Evolutionary conservation across 1,140 invertebrate genomes (phyloP).

Genomic region (Rhagoletis pomonella): DNA sequence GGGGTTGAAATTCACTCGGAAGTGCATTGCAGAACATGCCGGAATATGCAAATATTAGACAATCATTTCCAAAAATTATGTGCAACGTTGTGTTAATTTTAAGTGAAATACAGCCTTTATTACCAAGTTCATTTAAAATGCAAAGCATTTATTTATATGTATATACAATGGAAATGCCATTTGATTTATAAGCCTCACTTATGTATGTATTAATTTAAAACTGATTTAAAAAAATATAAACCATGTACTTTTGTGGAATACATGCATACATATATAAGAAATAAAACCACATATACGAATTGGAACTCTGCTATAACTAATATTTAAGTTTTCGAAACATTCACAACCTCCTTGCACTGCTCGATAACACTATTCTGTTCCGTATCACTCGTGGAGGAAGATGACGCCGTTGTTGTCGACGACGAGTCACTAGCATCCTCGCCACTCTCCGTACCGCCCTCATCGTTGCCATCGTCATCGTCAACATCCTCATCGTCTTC

Average conservation of each 20-base stretch:
- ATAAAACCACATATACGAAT: slow-evolving; percentile 26
- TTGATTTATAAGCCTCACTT: slow-evolving; percentile 5
- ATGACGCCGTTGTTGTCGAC: slow-evolving; percentile 59
- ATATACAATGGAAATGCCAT: slow-evolving; percentile 7
- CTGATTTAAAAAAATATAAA: not conserved
- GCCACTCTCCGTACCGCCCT: slow-evolving; percentile 60
- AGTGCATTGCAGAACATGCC: too few relatives aligned
- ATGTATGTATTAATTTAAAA: not conserved
- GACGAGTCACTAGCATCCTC: slow-evolving; percentile 57
- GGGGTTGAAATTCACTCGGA: too few relatives aligned
- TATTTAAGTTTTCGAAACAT: slow-evolving; percentile 7
- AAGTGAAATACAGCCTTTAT: too few relatives aligned
- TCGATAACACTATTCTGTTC: slow-evolving; percentile 71
- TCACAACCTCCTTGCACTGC: slow-evolving; percentile 62
- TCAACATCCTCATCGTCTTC: slow-evolving; percentile 64
- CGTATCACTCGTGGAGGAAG: slow-evolving; percentile 62
- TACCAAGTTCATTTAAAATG: not conserved
- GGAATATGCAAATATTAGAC: too few relatives aligned
- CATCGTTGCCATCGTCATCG: slow-evolving; percentile 60
- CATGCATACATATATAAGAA: not conserved
- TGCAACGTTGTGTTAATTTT: too few relatives aligned
- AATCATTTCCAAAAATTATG: too few relatives aligned
- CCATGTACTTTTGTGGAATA: too few relatives aligned
- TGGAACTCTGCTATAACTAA: not conserved
- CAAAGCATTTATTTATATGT: slow-evolving; percentile 18